phyloP scores from a whole-genome alignment of 2,113 vertebrate genomes.

The Albula glossodonta region DNA sequence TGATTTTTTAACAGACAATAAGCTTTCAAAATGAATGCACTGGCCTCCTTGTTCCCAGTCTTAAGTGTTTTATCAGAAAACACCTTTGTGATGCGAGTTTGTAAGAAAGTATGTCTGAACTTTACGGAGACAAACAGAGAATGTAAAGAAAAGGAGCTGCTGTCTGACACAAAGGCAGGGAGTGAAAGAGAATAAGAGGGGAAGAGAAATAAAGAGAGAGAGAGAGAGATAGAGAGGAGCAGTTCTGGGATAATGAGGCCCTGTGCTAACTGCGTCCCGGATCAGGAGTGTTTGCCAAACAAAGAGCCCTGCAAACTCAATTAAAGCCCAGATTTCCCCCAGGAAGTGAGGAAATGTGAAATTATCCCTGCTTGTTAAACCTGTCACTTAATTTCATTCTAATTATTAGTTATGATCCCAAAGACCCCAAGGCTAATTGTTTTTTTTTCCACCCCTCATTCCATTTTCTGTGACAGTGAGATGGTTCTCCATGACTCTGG shows the following conservation, averaged over 20 bases:
- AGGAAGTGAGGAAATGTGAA: slow-evolving; percentile 65
- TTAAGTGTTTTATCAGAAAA: no score
- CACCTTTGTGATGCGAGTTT: no score
- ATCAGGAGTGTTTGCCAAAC: slow-evolving; percentile 64
- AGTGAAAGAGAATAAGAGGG: slow-evolving; percentile 38
- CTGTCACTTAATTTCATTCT: slow-evolving; percentile 73
- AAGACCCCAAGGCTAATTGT: slow-evolving; percentile 69
- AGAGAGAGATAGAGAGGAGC: slow-evolving; percentile 4
- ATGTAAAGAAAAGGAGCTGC: not conserved
- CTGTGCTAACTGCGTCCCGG: slow-evolving; percentile 47
- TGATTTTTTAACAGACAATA: no score
- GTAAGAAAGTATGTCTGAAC: no score
- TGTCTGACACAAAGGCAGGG: not conserved
- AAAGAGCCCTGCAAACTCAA: slow-evolving; percentile 66
- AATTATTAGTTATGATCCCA: slow-evolving; percentile 73
- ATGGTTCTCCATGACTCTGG: slow-evolving; percentile 57
- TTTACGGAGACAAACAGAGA: no score
- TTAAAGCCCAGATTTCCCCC: slow-evolving; percentile 69
- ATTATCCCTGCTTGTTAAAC: slow-evolving; percentile 72
- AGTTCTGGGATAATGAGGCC: slow-evolving; percentile 50
- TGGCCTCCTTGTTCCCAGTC: no score
- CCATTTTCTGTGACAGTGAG: slow-evolving; percentile 54
- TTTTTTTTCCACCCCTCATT: slow-evolving; percentile 52
- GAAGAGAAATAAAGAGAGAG: slow-evolving; percentile 21
- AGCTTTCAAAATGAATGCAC: no score